Evolutionary conservation across 2,113 vertebrate species (phyloP).

Genomic region (Dicerorhinus sumatrensis): DNA sequence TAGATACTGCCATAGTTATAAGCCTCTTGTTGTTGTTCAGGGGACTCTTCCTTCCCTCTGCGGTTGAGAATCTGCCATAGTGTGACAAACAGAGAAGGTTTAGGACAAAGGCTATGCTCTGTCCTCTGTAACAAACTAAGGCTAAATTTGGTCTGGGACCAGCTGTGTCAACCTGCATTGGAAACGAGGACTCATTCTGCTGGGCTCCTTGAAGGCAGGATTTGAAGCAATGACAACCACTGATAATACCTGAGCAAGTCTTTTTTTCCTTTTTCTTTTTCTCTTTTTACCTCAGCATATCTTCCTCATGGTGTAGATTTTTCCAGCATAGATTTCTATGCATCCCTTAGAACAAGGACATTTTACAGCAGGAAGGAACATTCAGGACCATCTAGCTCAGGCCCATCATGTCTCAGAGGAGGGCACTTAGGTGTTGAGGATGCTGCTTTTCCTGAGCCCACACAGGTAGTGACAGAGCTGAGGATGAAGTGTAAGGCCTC

Average conservation of each 20-base stretch:
- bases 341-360: neutral
- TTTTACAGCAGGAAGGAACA: neutral
- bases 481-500: neutral
- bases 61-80: neutral
- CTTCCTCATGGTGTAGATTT: neutral
- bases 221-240: neutral
- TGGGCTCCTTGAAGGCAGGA: neutral
- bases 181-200: neutral
- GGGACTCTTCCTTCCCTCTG: neutral
- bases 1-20: neutral
- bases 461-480: neutral
- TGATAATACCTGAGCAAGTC: neutral
- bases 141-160: neutral
- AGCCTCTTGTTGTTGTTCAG: neutral
- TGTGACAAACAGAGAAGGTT: neutral
- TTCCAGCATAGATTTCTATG: neutral
- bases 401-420: neutral
- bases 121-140: neutral
- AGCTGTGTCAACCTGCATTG: rapidly evolving
- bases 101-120: neutral
- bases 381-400: neutral
- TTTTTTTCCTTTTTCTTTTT: neutral
- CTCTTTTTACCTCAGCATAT: neutral
- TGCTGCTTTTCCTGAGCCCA: neutral
- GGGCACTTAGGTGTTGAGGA: neutral